Percentiles rank a stretch among this genome's conserved stretches.
Evolutionary conservation across 2,797 vertebrate species (phyloP).

Genomic region (Platalea minor): DNA sequence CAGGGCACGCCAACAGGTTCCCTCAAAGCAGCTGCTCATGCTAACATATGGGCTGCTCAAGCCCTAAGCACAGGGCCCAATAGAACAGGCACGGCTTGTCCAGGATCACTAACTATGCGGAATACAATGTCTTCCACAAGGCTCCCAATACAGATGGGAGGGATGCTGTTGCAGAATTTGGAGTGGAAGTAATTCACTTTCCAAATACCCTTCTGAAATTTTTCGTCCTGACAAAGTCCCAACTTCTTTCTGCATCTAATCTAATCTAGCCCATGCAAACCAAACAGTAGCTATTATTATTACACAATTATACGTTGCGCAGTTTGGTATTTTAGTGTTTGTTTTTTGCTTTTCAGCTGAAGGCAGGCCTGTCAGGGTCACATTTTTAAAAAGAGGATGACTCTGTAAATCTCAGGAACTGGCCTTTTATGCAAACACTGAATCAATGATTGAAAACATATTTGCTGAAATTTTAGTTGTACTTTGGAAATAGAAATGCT

Average conservation of each 20-base stretch:
- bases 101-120: neutral
- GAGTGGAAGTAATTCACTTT: neutral
- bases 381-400: neutral
- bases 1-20: fast-evolving
- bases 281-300: neutral
- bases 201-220: neutral
- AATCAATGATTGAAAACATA: neutral
- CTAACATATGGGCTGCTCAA: neutral
- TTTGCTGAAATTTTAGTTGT: neutral
- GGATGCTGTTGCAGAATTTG: fast-evolving
- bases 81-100: neutral
- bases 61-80: neutral
- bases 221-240: neutral
- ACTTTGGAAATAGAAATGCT: neutral
- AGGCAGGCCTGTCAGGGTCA: neutral
- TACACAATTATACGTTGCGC: neutral
- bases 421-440: neutral
- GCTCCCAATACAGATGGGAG: neutral
- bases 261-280: neutral
- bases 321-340: neutral
- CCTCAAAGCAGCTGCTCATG: neutral
- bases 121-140: neutral
- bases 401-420: neutral
- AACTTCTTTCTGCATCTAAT: neutral
- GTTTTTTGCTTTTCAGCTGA: neutral